Evolutionary conservation across 2,888 invertebrate genomes (phyloP).

Genomic region (Monoplex corrugatus): DNA sequence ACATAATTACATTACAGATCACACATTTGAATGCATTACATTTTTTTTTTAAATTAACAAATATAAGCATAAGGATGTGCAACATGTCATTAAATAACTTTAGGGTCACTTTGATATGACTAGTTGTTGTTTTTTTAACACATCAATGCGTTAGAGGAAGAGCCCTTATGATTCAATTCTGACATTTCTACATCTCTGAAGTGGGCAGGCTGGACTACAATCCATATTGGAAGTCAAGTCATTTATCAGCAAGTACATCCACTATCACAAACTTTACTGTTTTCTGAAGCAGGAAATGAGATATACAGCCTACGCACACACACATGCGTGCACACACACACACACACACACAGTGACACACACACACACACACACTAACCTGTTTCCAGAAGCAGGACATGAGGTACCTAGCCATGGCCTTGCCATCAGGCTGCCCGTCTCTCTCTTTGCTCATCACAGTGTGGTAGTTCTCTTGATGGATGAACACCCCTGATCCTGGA

Average conservation of each 20-base stretch:
- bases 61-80: too few relatives aligned
- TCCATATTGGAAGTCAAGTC: neutral
- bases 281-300: neutral
- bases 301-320: neutral
- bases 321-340: neutral
- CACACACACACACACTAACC: neutral
- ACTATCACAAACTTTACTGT: too few relatives aligned
- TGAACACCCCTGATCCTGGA: constrained; percentile 56
- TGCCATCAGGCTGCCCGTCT: constrained; percentile 59
- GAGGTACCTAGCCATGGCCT: constrained; percentile 59
- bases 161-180: too few relatives aligned
- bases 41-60: too few relatives aligned
- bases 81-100: too few relatives aligned
- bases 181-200: too few relatives aligned
- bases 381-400: constrained; percentile 60
- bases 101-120: too few relatives aligned
- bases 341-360: neutral
- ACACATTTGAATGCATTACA: too few relatives aligned
- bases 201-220: too few relatives aligned
- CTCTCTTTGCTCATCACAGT: constrained; percentile 55
- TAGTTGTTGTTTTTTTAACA: too few relatives aligned
- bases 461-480: constrained; percentile 59
- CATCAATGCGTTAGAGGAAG: too few relatives aligned
- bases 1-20: too few relatives aligned
- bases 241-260: neutral